phyloP scores from a whole-genome alignment of 2,113 vertebrate species.

The Dolichallabes microphthalmus region DNA sequence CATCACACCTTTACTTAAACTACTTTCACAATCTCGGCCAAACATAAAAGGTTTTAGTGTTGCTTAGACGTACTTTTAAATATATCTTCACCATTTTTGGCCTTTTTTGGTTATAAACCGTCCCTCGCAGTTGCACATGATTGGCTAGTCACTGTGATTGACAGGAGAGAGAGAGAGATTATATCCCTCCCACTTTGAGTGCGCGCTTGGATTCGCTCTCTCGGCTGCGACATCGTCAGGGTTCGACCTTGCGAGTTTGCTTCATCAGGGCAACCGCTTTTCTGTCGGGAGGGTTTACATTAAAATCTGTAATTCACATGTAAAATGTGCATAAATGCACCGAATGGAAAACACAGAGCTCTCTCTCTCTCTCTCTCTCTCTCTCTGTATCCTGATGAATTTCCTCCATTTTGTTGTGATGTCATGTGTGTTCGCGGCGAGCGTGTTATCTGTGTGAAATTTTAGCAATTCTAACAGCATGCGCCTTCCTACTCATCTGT shows the following conservation, averaged over 20 bases:
- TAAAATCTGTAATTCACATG: background rate
- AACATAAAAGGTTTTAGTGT: background rate
- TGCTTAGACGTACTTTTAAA: background rate
- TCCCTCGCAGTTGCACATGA: background rate
- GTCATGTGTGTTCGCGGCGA: background rate
- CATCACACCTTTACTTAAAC: background rate
- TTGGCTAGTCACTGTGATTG: background rate
- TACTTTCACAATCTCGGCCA: background rate
- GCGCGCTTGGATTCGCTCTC: background rate
- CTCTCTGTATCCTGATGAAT: background rate
- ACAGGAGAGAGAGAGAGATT: background rate
- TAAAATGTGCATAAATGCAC: background rate
- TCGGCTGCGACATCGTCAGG: background rate
- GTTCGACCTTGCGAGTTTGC: background rate
- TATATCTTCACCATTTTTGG: background rate
- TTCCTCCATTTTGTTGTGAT: slow-evolving; percentile 40
- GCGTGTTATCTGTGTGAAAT: background rate
- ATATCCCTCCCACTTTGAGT: background rate
- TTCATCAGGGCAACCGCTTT: background rate
- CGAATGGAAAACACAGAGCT: background rate
- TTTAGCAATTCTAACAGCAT: background rate
- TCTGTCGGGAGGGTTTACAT: background rate
- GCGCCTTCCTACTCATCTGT: background rate
- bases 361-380: background rate
- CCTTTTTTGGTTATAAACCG: background rate